Base-by-base conservation (phyloP, 2,113 vertebrate genomes). In the Gracilinanus agilis region DNA sequence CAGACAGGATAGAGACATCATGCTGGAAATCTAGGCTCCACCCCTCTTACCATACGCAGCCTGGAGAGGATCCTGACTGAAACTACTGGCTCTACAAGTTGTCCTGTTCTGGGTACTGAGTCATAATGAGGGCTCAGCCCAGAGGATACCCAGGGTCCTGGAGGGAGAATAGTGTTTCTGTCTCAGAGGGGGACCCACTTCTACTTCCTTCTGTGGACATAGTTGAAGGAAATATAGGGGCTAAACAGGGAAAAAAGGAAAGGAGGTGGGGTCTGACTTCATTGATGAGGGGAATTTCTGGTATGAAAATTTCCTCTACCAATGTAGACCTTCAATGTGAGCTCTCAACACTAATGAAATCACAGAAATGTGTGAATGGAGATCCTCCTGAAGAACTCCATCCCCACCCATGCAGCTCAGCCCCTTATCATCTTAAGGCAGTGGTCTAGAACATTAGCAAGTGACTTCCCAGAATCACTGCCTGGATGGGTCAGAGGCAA, bases 1-100 rank as follows among this genome's bases (percentile, higher is more conserved):
- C 2, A 10, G 3, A 0, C 29, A 5, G 29, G 16, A 0, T 34
- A 40, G 29, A 16, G 21, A 53, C 25, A 34, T 24, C 0, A 44
- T 0, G 54, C 93, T 44, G 9, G 3, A 53, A 55, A 61, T 44
- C 54, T 11, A 0, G 29, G 75, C 11, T 55, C 54, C 54, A 23
- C 0, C 13, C 9, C 5, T 9, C 9, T 3, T 58, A 90, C 44
- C 58, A 27, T 10, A 11, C 27, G 40, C 21, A 9, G 12, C 40
- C 23, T 21, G 88, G 44, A 75, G 34, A 34, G n/a, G 27, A n/a
- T 3, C 24, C 29, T 53, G 8, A 3, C 29, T 49, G 49, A 49
- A 49, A 44, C 0, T 0, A 8, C 10, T 13, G 13, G 55, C 34
- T 3, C 27, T 3, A 0, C 55, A 40, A 61, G 2, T 34, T 40